Percentiles rank a stretch among this genome's conserved stretches.
phyloP scores from a whole-genome alignment of 2,797 vertebrate species.

The Brotula barbata region DNA sequence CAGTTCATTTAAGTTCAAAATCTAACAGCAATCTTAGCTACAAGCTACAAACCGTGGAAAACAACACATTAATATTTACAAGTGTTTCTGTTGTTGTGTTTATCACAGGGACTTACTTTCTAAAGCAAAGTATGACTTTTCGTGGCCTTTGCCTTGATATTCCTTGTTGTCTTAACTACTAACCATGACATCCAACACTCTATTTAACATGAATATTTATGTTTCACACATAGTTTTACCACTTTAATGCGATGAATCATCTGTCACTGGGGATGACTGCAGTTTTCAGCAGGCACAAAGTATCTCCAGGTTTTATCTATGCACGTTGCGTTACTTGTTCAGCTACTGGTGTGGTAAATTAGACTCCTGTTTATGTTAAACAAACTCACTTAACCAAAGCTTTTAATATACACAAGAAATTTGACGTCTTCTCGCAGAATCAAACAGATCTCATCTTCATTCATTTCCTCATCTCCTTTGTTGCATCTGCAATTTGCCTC shows the following conservation, averaged over 20 bases:
- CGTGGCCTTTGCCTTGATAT: neutral
- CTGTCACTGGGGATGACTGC: constrained; percentile 7
- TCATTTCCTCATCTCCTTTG: neutral
- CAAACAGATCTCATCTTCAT: neutral
- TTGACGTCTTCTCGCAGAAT: constrained; percentile 1
- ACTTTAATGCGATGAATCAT: neutral
- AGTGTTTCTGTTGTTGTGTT: neutral
- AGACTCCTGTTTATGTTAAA: constrained; percentile 1
- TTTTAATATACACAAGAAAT: constrained; percentile 11
- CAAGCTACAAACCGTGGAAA: too few relatives aligned
- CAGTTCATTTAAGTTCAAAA: too few relatives aligned
- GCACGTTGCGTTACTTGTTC: too few relatives aligned
- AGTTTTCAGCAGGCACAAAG: constrained; percentile 7
- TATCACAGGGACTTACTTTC: neutral
- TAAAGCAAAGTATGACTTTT: neutral
- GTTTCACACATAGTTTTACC: neutral
- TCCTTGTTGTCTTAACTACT: neutral
- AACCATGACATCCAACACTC: neutral
- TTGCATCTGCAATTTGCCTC: neutral
- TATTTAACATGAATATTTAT: neutral
- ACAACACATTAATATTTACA: neutral
- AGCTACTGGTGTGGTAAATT: constrained; percentile 9
- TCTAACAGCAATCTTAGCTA: too few relatives aligned
- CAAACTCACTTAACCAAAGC: neutral
- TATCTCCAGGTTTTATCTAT: constrained; percentile 5